phyloP scores from a whole-genome alignment of 2,888 invertebrate genomes.

The Spisula solida region DNA sequence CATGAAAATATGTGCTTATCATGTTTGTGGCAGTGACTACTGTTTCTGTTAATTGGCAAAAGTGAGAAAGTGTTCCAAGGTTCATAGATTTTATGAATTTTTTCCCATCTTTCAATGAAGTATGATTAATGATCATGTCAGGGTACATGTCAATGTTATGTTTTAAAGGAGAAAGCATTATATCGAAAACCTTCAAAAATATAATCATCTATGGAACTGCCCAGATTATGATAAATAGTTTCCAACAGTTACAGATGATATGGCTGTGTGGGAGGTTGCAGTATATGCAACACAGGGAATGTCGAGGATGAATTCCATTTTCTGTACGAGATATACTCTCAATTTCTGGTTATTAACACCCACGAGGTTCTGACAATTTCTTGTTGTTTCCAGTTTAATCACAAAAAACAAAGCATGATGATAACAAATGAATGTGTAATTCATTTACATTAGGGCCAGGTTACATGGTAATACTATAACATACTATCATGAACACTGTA shows the following conservation, averaged over 20 bases:
- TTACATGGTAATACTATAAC: background rate
- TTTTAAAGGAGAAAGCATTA: background rate
- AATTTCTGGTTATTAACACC: background rate
- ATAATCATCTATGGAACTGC: slow-evolving; percentile 11
- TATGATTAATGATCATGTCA: slow-evolving; percentile 3
- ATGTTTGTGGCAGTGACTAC: background rate
- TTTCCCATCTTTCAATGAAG: background rate
- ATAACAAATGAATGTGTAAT: background rate
- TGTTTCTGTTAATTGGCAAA: slow-evolving; percentile 25
- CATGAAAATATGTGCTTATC: slow-evolving; percentile 20
- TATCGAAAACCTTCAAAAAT: background rate
- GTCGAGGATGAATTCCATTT: slow-evolving; percentile 5
- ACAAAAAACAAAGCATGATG: background rate
- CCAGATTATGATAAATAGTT: slow-evolving; percentile 20
- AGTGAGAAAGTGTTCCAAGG: slow-evolving; percentile 6
- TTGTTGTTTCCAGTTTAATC: background rate
- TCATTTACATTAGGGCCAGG: background rate
- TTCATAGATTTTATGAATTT: slow-evolving; percentile 13
- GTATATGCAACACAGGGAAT: background rate
- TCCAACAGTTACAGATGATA: background rate
- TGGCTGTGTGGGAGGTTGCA: background rate
- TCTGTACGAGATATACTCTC: background rate
- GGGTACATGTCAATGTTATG: background rate
- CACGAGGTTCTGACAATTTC: background rate
- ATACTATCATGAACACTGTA: background rate